Evolutionary conservation across 2,888 invertebrate genomes (phyloP).

Genomic region (Trisateles emortualis): DNA sequence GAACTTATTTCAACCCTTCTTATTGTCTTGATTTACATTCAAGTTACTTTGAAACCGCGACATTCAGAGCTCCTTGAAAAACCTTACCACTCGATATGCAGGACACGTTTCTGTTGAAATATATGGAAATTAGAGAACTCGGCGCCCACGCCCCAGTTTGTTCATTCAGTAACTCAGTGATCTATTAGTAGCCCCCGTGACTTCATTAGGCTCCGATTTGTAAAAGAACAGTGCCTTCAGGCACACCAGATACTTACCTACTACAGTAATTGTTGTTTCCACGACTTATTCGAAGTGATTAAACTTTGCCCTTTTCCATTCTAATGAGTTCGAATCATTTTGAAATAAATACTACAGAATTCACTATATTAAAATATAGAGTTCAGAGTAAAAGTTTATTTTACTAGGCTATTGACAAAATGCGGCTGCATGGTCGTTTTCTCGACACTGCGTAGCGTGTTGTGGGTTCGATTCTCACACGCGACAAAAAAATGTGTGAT

Average conservation of each 20-base stretch:
- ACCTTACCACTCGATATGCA: conserved; percentile 44
- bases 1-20: too few relatives aligned
- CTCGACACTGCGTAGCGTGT: too few relatives aligned
- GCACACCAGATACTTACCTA: conserved; percentile 10
- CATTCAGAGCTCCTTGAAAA: conserved; percentile 28
- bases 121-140: conserved; percentile 69
- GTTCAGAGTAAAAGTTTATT: too few relatives aligned
- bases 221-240: conserved; percentile 40
- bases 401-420: too few relatives aligned
- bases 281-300: conserved; percentile 42
- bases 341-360: conserved; percentile 30
- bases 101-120: conserved; percentile 59
- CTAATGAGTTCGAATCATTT: conserved; percentile 45
- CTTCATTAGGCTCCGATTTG: conserved; percentile 44
- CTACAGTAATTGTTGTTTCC: conserved; percentile 7
- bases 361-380: conserved; percentile 30
- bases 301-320: conserved; percentile 42
- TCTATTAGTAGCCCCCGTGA: conserved; percentile 61
- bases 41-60: conserved; percentile 4
- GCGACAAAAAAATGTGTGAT: too few relatives aligned
- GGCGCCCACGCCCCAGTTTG: conserved; percentile 49
- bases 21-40: neutral
- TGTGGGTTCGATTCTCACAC: too few relatives aligned
- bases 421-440: too few relatives aligned
- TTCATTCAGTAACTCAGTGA: conserved; percentile 65